Conservation (phyloP, 2,888 invertebrate genomes). For the Nomada ruficornis region DNA sequence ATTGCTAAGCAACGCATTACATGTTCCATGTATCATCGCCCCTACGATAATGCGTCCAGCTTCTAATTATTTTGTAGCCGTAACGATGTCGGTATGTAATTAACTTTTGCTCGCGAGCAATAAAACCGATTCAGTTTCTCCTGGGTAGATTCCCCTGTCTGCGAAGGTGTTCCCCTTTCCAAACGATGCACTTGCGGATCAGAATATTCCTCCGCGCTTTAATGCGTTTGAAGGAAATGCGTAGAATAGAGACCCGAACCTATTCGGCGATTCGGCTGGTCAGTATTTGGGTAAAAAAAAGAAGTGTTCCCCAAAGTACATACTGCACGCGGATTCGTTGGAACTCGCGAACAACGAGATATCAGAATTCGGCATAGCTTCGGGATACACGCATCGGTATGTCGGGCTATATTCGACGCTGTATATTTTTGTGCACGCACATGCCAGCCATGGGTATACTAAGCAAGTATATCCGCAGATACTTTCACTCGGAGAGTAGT, state of each 20-base stretch:
- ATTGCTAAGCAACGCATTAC: conserved; percentile 17
- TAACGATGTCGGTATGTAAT: background rate
- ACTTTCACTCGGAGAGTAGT: conserved; percentile 80
- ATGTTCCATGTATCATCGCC: background rate
- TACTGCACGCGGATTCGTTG: background rate
- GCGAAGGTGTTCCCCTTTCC: background rate
- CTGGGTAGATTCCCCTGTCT: background rate
- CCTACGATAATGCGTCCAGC: conserved; percentile 12
- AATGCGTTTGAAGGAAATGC: too few species aligned
- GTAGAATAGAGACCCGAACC: too few species aligned
- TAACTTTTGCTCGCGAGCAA: background rate
- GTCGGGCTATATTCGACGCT: conserved; percentile 56
- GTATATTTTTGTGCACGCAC: conserved; percentile 61
- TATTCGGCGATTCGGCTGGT: background rate
- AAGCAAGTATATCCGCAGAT: conserved; percentile 67
- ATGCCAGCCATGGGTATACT: conserved; percentile 49
- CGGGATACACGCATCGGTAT: conserved; percentile 39
- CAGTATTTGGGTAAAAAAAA: background rate
- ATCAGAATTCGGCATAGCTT: conserved; percentile 54
- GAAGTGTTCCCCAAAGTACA: background rate
- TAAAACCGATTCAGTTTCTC: conserved; percentile 3
- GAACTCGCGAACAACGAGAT: conserved; percentile 47
- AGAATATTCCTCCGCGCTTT: too few species aligned
- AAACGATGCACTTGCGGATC: background rate
- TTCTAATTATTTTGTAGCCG: conserved; percentile 2